A percentile compares a stretch with the other conserved stretches of the same genome.
phyloP scores from a whole-genome alignment of 2,113 vertebrate genomes.

The Mastomys natalensis region DNA sequence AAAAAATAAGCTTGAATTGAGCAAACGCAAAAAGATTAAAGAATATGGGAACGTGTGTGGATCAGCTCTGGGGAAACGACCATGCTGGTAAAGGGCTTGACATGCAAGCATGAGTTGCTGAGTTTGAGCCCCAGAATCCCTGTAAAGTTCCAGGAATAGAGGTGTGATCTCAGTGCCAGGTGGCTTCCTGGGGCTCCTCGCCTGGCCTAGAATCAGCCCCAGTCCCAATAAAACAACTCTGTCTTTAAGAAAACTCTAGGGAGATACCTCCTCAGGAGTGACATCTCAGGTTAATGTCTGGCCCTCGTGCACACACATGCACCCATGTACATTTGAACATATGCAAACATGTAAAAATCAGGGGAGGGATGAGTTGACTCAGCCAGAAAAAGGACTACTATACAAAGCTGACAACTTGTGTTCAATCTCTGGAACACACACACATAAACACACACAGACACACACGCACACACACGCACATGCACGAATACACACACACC shows the following conservation, averaged over 20 bases:
- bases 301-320: not conserved
- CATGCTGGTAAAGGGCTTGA: too few relatives aligned
- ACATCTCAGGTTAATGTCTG: not conserved
- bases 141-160: not conserved
- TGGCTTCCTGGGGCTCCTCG: not conserved
- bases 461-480: not conserved
- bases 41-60: not conserved
- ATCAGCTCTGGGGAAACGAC: not conserved
- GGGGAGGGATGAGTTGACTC: too few relatives aligned
- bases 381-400: not conserved
- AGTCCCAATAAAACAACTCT: not conserved
- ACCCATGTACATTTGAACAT: not conserved
- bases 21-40: not conserved
- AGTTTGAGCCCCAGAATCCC: not conserved
- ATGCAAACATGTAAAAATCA: not conserved
- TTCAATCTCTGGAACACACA: not conserved
- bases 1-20: not conserved
- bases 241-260: not conserved
- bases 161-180: not conserved
- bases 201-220: not conserved
- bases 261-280: not conserved
- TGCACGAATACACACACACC: not conserved
- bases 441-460: not conserved
- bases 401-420: not conserved
- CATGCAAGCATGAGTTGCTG: not conserved